phyloP scores from a whole-genome alignment of 2,888 invertebrate genomes.

The Brachycybe producta region DNA sequence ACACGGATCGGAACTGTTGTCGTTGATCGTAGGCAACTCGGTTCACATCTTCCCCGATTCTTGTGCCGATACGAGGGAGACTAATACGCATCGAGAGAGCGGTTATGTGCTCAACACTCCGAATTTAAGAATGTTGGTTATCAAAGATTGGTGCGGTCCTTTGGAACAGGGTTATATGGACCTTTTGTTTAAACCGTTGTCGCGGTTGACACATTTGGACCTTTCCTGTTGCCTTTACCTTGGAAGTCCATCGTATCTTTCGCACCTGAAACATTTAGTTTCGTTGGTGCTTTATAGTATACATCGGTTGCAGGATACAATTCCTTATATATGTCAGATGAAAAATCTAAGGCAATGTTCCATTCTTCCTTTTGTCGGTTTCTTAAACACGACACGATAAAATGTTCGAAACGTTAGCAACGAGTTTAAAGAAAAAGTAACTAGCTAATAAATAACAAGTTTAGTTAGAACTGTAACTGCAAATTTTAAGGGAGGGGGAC shows the following conservation, averaged over 20 bases:
- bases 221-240: constrained; percentile 52
- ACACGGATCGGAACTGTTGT: constrained; percentile 53
- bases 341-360: constrained; percentile 39
- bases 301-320: constrained; percentile 44
- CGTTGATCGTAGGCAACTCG: constrained; percentile 55
- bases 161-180: constrained; percentile 33
- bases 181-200: constrained; percentile 45
- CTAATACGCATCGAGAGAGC: no score
- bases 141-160: constrained; percentile 37
- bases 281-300: constrained; percentile 73
- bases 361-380: background rate
- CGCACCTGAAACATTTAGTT: constrained; percentile 50
- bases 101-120: constrained; percentile 44
- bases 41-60: constrained; percentile 45
- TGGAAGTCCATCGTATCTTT: constrained; percentile 52
- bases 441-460: no score
- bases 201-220: constrained; percentile 53
- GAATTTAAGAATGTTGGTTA: constrained; percentile 44
- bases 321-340: constrained; percentile 37
- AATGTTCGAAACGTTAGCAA: background rate
- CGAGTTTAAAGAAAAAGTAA: no score
- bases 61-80: constrained; percentile 17
- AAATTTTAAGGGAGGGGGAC: no score
- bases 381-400: background rate
- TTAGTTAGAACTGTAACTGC: no score